Evolutionary conservation across 2,797 vertebrate genomes (phyloP), one percentile per base, ranked within the genome.

Genomic region (Sebastes wilsoni): DNA sequence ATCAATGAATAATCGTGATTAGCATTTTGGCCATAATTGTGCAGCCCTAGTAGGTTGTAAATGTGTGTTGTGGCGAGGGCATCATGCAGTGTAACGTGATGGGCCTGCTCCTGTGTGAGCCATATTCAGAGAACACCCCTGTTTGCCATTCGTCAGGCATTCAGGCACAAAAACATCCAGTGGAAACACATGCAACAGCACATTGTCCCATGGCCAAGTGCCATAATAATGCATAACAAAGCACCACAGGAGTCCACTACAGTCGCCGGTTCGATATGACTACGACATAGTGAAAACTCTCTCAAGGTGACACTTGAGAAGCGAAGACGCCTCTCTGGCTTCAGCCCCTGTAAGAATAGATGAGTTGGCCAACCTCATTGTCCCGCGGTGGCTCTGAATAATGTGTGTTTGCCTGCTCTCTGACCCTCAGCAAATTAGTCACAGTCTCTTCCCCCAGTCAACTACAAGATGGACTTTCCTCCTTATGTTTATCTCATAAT

Each of bases 371-470:
- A 88, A 87, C 91, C 86, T 90, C 84, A 81, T 85, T 91, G 93
- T 93, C 94, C 89, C 62, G 75, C 80, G 64, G 88, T 89, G 86
- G 85, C 89, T 92, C 91, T 95, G 93, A 96, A 92, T 94, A 95
- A 94, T 95, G 94, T 83, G 86, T 92, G 90, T 95, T 95, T 95
- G 84, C 85, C 88, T 95, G 93, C 92, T 92, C 94, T 89, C 74
- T 88, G 92, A 94, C 94, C 94, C 91, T 78, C 72, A 82, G 86
- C 91, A 93, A 94, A 95, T 95, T 93, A 94, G 90, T 96, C 94
- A 94, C 87, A 82, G 85, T 90, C 91, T 92, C 87, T 88, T 84
- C 81, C 87, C 16, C 72, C 79, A 85, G 88, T 93, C 87, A 88
- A 84, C 79, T 89, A 75, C 86, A 86, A 88, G 92, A 91, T 83